phyloP scores from a whole-genome alignment of 2,888 invertebrate genomes.

The Drosophila nigritarsus region DNA sequence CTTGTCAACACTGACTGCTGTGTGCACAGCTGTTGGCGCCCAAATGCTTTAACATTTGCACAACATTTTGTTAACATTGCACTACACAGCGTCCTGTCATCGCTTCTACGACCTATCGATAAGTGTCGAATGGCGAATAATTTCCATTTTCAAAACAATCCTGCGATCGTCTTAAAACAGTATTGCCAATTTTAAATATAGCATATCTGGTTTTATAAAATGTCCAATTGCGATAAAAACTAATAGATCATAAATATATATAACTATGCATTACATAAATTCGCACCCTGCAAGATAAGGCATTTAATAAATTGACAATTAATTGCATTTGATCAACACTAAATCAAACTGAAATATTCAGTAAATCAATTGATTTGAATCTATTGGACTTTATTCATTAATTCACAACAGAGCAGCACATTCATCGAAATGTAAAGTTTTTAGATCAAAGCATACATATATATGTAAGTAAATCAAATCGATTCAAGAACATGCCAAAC shows the following conservation, averaged over 20 bases:
- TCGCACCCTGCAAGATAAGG: neutral
- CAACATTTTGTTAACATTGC: neutral
- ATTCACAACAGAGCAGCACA: neutral
- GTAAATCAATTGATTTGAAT: neutral
- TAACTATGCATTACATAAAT: neutral
- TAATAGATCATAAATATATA: neutral
- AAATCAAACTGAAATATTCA: neutral
- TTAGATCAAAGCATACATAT: slow-evolving; percentile 10
- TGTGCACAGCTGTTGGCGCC: neutral
- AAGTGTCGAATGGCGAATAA: neutral
- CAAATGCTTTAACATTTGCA: neutral
- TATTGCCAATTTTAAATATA: neutral
- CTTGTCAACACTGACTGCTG: neutral
- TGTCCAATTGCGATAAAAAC: neutral
- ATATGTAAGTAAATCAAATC: neutral
- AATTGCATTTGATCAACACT: neutral
- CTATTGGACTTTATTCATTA: neutral
- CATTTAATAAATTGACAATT: neutral
- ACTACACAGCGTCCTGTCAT: neutral
- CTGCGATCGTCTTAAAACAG: neutral
- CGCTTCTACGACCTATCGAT: neutral
- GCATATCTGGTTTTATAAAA: neutral
- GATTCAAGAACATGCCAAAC: slow-evolving; percentile 45
- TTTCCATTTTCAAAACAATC: neutral
- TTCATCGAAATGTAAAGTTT: neutral